Evolutionary conservation across 2,797 vertebrate genomes (phyloP).

Genomic region (Sebastes vulpes): DNA sequence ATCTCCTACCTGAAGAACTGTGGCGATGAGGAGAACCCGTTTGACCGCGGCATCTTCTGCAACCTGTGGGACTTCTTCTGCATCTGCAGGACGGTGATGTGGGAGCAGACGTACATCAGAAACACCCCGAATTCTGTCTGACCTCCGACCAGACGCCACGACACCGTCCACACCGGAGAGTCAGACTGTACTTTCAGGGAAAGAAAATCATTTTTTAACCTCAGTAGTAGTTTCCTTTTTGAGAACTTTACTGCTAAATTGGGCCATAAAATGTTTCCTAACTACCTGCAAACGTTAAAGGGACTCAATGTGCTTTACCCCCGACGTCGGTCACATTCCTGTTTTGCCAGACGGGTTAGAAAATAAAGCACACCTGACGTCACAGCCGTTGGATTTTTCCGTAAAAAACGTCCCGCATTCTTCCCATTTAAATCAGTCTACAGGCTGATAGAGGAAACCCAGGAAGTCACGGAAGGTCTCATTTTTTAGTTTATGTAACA

Average conservation of each 20-base stretch:
- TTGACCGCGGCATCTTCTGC: slow-evolving; percentile 89
- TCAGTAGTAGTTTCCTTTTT: neutral
- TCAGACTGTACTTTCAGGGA: neutral
- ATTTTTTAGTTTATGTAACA: too few species aligned
- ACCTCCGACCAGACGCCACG: neutral
- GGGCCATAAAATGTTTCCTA: neutral
- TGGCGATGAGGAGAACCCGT: slow-evolving; percentile 88
- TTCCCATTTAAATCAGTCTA: too few species aligned
- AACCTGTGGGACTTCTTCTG: slow-evolving; percentile 96
- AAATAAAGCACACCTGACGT: too few species aligned
- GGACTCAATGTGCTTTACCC: too few species aligned
- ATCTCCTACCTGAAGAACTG: slow-evolving; percentile 92
- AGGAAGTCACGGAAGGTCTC: too few species aligned
- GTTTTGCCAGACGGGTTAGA: too few species aligned
- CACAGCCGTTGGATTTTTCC: too few species aligned
- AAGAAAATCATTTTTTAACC: neutral
- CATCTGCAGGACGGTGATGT: slow-evolving; percentile 84
- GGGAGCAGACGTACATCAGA: slow-evolving; percentile 89
- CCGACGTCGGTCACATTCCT: too few species aligned
- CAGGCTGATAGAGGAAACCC: too few species aligned
- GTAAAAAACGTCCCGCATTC: too few species aligned
- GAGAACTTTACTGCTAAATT: neutral
- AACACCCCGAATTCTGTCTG: slow-evolving; percentile 41
- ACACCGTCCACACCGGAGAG: neutral
- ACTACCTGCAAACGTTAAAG: neutral